Base-by-base conservation (phyloP, 1,140 invertebrate genomes). In the Arion vulgaris region DNA sequence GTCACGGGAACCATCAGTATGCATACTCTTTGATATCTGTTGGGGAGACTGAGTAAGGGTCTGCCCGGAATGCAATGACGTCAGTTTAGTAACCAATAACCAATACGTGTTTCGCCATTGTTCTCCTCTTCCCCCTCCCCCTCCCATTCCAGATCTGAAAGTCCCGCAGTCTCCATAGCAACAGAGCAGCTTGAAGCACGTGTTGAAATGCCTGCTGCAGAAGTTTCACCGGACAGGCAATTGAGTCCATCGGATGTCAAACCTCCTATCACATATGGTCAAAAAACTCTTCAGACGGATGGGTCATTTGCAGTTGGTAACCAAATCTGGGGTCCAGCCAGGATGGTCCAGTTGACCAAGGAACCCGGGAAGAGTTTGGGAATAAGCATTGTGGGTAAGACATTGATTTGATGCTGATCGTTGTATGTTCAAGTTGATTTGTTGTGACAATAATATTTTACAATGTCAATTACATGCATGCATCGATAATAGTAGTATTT, bases 331-430 rank as follows among this genome's bases (percentile, higher is more conserved):
- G 97, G 97, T 0, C 94, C 96, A 0, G 95, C 96, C 45, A 93
- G 96, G 83, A 93, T 93, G 4, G 96, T 98, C 7, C 87, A 93
- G 81, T 93, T 98, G 45, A 93, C 94, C 57, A 92, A 97, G 66
- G 95, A 96, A 88, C 94, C 95, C 62, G 89, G 89, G n/a, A 89
- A 94, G 93, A 94, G 95, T 88, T 93, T 98, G 23, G 98, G 98
- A 0, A 98, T 99, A 91, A 98, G 97, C 92, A 99, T 99, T 88
- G 98, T 99, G 72, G 97, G 98, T 78, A 76, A 87, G 91, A 81
- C n/a, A 28, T 82, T 68, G 41, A 28, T 62, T 36, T 2, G 9
- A 36, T 36, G n/a, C 66, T 13, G 66, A n/a, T n/a, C n/a, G 53
- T 57, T 57, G 53, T n/a, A n/a, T n/a, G n/a, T n/a, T n/a, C n/a